phyloP scores from a whole-genome alignment of 2,888 invertebrate genomes.

The Scaptomyza polygonia region DNA sequence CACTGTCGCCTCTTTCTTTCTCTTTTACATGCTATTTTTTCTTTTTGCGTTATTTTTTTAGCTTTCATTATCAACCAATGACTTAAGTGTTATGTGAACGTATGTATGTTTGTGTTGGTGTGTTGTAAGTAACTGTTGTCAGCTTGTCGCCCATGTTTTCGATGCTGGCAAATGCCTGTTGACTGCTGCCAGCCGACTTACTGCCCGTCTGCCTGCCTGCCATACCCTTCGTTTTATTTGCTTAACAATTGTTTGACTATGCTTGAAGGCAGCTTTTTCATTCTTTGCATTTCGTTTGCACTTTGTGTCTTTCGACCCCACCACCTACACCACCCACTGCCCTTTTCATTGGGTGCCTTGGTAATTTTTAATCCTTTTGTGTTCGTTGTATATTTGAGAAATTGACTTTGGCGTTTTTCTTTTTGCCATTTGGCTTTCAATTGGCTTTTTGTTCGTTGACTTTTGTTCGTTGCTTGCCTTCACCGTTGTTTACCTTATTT shows the following conservation, averaged over 20 bases:
- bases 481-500: conserved; percentile 65
- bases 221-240: conserved; percentile 27
- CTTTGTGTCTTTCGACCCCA: not conserved
- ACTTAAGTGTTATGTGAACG: conserved; percentile 50
- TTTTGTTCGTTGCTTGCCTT: conserved; percentile 43
- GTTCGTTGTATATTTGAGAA: conserved; percentile 58
- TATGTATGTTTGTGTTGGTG: conserved; percentile 2
- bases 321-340: not conserved
- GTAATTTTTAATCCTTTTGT: conserved; percentile 71
- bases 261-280: conserved; percentile 40
- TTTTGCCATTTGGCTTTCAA: conserved; percentile 42
- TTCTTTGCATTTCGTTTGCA: conserved; percentile 24
- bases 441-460: conserved; percentile 56
- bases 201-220: not conserved
- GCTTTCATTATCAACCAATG: conserved; percentile 69
- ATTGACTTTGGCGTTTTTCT: conserved; percentile 57
- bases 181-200: conserved; percentile 28
- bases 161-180: conserved; percentile 48
- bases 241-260: conserved; percentile 54
- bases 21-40: not conserved
- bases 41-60: conserved; percentile 29
- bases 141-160: conserved; percentile 41
- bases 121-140: conserved; percentile 23
- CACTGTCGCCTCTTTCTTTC: conserved; percentile 20
- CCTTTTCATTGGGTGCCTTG: not conserved